Evolutionary conservation across 1,140 invertebrate species (phyloP).

Genomic region (Pogonomyrmex californicus): DNA sequence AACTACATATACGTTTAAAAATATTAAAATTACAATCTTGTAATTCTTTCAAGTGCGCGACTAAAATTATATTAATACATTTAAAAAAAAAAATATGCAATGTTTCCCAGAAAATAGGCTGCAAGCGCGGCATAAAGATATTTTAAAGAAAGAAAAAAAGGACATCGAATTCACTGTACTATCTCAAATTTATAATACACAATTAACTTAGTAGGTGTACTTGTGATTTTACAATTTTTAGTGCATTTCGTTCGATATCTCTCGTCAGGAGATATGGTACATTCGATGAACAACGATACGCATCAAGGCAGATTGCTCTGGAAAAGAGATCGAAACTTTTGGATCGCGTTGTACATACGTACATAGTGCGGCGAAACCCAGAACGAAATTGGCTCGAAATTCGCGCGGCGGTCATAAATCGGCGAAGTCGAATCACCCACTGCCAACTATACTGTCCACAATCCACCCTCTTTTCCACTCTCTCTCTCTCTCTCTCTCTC

Average conservation of each 20-base stretch:
- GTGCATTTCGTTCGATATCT: neutral
- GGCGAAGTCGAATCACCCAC: slow-evolving; percentile 63
- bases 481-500: too few species aligned
- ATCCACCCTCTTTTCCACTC: slow-evolving; percentile 59
- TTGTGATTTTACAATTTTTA: neutral
- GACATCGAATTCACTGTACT: neutral
- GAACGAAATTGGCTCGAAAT: slow-evolving; percentile 67
- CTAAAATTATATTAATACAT: slow-evolving; percentile 41
- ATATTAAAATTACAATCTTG: slow-evolving; percentile 26
- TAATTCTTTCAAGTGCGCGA: slow-evolving; percentile 2
- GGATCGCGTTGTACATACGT: slow-evolving; percentile 30
- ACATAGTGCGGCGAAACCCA: neutral
- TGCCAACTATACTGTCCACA: slow-evolving; percentile 65
- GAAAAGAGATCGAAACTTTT: slow-evolving; percentile 44
- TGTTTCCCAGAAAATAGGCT: neutral
- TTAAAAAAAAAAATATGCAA: neutral
- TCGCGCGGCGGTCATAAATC: slow-evolving; percentile 67
- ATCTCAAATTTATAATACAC: slow-evolving; percentile 21
- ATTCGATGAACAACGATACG: neutral
- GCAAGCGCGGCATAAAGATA: neutral
- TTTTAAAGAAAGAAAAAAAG: too few species aligned
- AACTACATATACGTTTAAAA: slow-evolving; percentile 10
- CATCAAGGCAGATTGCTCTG: neutral
- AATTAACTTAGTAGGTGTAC: neutral
- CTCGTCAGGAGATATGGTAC: neutral